These are phyloP conservation scores for Augochlorella aurata DNA, from an alignment of 2,888 invertebrate species.

Conservation along the genomic window DNA sequence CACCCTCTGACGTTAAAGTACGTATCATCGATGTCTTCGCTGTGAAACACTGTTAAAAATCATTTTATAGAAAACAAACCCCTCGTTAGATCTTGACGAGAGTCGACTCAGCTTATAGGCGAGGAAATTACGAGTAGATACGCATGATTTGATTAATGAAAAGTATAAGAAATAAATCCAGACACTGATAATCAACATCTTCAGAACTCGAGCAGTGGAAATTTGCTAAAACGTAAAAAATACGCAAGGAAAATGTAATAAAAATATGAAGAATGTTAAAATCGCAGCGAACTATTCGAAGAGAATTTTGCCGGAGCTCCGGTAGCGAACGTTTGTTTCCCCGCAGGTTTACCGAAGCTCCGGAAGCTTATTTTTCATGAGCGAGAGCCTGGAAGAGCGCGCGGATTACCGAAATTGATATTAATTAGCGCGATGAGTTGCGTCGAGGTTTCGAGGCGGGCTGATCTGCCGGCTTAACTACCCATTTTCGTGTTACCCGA, in stretches of 20 bases:
- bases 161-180: background rate
- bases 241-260: background rate
- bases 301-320: background rate
- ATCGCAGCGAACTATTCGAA: background rate
- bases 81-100: too few relatives aligned
- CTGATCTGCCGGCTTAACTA: slow-evolving; percentile 60
- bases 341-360: slow-evolving; percentile 6
- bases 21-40: too few relatives aligned
- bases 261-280: background rate
- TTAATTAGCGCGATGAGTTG: slow-evolving; percentile 62
- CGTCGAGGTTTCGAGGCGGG: slow-evolving; percentile 40
- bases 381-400: slow-evolving; percentile 5
- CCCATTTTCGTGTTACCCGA: slow-evolving; percentile 63
- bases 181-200: too few relatives aligned
- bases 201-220: too few relatives aligned
- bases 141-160: background rate
- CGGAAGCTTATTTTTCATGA: slow-evolving; percentile 1
- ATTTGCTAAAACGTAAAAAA: background rate
- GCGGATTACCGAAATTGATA: slow-evolving; percentile 61
- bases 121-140: background rate
- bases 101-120: background rate
- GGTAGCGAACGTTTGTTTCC: background rate
- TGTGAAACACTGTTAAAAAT: too few relatives aligned
- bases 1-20: too few relatives aligned
- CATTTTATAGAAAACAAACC: too few relatives aligned